Evolutionary conservation across 2,888 invertebrate species (phyloP), one percentile per base, ranked within the genome.

Genomic region (Pseudococcus viburni): DNA sequence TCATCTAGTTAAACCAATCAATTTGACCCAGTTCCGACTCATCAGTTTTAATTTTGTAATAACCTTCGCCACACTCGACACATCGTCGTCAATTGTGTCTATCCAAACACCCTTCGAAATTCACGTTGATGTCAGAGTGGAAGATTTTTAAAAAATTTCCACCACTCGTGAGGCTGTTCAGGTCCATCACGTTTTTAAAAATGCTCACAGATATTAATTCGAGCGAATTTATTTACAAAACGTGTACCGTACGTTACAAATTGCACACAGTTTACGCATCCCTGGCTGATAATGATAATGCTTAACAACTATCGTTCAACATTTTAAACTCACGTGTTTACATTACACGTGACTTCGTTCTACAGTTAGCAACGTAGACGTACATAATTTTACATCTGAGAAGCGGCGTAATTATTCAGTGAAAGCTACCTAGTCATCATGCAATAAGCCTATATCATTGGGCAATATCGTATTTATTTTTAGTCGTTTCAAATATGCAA

Each of bases 301-400:
- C 68, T 73, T 73, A 73, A 73, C 26, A 59, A 59, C 19, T 12
- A n/a, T 42, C 42, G 80, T 42, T 42, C 42, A 80, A 42, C 80
- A 80, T 33, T 80, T 80, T 19, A 42, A 9, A 80, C 80, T 80
- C 80, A 80, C 80, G 80, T 80, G 80, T 80, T 80, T 80, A 80
- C 80, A 80, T n/a, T 80, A 80, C 80, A 80, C 80, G 80, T 80
- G 80, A 80, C 42, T 80, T 42, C 80, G 3, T 80, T 80, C 80
- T 33, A n/a, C 11, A 12, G 15, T 0, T n/a, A 59, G 42, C 42
- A 80, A 42, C 42, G 1, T 33, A 33, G 7, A 19, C 59, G 15
- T 15, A 51, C 51, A 0, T 12, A 15, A 80, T 80, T 80, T 80
- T 42, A 42, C 42, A 42, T 42, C 42, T 80, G n/a, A 59, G 59